Percentiles rank a stretch among this genome's conserved stretches.
Evolutionary conservation across 2,797 vertebrate genomes (phyloP).

Genomic region (Tragelaphus oryx): DNA sequence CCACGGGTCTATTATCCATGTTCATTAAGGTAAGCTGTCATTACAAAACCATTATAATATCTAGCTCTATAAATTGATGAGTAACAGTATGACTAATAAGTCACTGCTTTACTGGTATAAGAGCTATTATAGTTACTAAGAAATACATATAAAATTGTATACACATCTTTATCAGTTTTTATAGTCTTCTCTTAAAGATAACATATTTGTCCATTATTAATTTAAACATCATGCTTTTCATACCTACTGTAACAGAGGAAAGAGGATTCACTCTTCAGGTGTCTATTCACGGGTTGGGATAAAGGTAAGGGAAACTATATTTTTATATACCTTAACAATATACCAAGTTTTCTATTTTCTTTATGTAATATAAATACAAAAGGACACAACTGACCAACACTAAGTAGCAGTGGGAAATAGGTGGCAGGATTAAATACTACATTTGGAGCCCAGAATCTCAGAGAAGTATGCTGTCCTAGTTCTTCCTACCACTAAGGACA

Average conservation of each 20-base stretch:
- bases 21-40: slow-evolving; percentile 17
- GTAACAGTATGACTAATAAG: slow-evolving; percentile 22
- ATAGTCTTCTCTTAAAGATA: slow-evolving; percentile 8
- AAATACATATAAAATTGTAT: slow-evolving; percentile 4
- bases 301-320: background rate
- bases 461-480: background rate
- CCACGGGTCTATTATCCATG: background rate
- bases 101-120: background rate
- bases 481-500: background rate
- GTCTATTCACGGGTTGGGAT: background rate
- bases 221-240: slow-evolving; percentile 25
- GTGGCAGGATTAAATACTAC: background rate
- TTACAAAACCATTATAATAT: slow-evolving; percentile 15
- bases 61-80: background rate
- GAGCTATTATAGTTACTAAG: background rate
- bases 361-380: background rate
- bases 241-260: background rate
- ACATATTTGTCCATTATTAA: background rate
- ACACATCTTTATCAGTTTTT: slow-evolving; percentile 14
- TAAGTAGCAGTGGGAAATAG: background rate
- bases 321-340: background rate
- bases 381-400: background rate
- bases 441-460: background rate
- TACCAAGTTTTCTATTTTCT: background rate
- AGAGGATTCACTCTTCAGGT: background rate